A percentile compares a stretch with the other conserved stretches of the same genome.
Evolutionary conservation across 2,113 vertebrate species (phyloP).

Genomic region (Hyperopisus bebe): DNA sequence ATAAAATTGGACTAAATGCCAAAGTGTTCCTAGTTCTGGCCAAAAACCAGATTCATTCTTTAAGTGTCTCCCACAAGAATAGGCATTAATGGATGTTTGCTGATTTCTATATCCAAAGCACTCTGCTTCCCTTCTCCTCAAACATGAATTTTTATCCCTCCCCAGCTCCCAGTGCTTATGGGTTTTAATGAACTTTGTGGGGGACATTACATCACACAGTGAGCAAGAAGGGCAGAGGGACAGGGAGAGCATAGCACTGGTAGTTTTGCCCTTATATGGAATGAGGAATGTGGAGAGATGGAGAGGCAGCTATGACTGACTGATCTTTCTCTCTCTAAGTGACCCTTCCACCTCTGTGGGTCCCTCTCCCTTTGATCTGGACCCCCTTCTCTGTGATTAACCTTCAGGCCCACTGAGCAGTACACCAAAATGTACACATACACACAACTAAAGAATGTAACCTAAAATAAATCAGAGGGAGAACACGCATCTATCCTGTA

Average conservation of each 20-base stretch:
- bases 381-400: conserved; percentile 20
- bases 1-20: not conserved
- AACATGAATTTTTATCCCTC: not conserved
- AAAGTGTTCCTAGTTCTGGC: not conserved
- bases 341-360: conserved; percentile 14
- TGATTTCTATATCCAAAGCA: not conserved
- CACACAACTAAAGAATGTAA: not conserved
- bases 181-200: not conserved
- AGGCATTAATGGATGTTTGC: not conserved
- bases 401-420: conserved; percentile 6
- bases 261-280: conserved; percentile 64
- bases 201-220: conserved; percentile 10
- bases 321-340: conserved; percentile 40
- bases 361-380: conserved; percentile 12
- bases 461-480: not conserved
- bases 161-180: not conserved
- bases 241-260: conserved; percentile 32
- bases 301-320: conserved; percentile 50
- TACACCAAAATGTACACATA: not conserved
- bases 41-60: not conserved
- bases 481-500: not conserved
- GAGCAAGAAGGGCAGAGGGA: conserved; percentile 29
- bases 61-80: not conserved
- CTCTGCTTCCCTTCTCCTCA: not conserved
- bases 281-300: conserved; percentile 54